A percentile compares a stretch with the other conserved stretches of the same genome.
These are phyloP conservation scores for Melipona bicolor DNA, from an alignment of 2,888 invertebrate species.

Conservation along the genomic window DNA sequence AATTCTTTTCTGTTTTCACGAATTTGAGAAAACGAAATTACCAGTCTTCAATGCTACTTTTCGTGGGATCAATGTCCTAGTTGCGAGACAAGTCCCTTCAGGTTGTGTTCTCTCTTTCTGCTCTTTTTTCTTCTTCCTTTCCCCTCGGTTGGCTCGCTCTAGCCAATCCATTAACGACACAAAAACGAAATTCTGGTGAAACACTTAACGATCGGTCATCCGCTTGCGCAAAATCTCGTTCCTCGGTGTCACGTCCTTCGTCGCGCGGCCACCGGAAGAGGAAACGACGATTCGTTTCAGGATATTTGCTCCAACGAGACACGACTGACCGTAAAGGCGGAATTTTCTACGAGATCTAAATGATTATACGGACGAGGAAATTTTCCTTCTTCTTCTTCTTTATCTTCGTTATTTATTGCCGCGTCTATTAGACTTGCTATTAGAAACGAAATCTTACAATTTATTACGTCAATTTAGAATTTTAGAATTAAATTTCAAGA, in stretches of 20 bases:
- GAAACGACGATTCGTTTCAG: slow-evolving; percentile 77
- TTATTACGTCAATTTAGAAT: too few species aligned
- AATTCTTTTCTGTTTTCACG: too few species aligned
- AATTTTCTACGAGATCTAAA: slow-evolving; percentile 3
- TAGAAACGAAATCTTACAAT: too few species aligned
- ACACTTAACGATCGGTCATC: slow-evolving; percentile 12
- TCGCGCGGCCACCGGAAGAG: slow-evolving; percentile 65
- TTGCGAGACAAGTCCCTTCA: too few species aligned
- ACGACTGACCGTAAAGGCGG: slow-evolving; percentile 20
- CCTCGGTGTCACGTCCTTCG: background rate
- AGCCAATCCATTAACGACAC: background rate
- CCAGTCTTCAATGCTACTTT: too few species aligned
- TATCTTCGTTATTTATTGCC: too few species aligned
- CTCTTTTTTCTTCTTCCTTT: background rate
- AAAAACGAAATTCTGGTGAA: background rate
- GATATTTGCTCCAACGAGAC: slow-evolving; percentile 78
- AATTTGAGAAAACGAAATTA: too few species aligned
- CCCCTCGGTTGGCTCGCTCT: too few species aligned
- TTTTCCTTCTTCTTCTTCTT: too few species aligned
- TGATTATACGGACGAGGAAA: background rate
- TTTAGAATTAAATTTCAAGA: too few species aligned
- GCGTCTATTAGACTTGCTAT: too few species aligned
- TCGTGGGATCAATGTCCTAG: too few species aligned
- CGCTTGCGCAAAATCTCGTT: slow-evolving; percentile 26
- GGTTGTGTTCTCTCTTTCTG: background rate